Base-by-base conservation (phyloP, 37 sponge, comb jelly and placozoan genomes). In the Bolinopsis microptera region DNA sequence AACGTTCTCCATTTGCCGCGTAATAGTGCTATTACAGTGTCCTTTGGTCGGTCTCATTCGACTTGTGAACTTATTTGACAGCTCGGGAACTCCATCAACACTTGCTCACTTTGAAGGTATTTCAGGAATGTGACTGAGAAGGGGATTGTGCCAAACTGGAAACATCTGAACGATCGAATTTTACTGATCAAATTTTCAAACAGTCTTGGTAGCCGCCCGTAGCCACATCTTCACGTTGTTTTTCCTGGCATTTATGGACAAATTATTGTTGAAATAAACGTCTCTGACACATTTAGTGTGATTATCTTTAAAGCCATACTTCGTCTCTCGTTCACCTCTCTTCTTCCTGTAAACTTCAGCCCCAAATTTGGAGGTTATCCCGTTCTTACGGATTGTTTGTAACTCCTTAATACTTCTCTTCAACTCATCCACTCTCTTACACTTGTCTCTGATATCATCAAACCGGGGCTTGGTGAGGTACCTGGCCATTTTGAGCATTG, bases 211-310 rank as follows among this genome's bases (percentile, higher is more conserved):
- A 48, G 61, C 41, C 9, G 90, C 90, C 3, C 25, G 0, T 28
- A 86, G 34, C 90, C 90, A 86, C 90, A 22, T 86, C n/a, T 41
- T 34, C n/a, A 86, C 90, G 31, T 86, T 86, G 2, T 28, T 86
- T 0, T 38, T 35, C 5, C 90, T 35, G 28, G 90, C 36, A 34
- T 28, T 34, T 28, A 86, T 86, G 26, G 61, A 41, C 30, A 86
- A 27, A 34, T 86, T 86, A 27, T 86, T 86, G 61, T 86, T 34
- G 22, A 36, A 86, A 34, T 36, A 86, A 8, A 86, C 26, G 23
- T 38, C 35, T 38, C 90, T 28, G 30, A 86, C 90, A 39, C 35
- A 28, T 26, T 86, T 86, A 21, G 90, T 86, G 90, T 86, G 32
- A 28, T 13, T 16, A 23, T 86, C 28, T 32, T 32, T 77, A 2